Conservation (phyloP, 2,888 invertebrate genomes). For the Nebria brevicollis region DNA sequence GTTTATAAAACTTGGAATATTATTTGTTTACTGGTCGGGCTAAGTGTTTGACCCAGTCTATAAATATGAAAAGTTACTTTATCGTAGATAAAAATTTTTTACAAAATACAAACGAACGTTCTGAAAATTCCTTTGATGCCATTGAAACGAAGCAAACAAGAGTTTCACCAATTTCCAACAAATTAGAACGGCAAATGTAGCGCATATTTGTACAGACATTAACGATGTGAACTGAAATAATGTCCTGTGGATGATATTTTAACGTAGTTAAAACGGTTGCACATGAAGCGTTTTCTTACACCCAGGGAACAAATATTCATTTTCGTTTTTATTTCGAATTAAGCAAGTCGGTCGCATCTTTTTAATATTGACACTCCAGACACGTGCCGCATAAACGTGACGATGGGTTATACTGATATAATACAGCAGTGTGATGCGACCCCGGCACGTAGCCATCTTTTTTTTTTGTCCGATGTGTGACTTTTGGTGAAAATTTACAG, state of each 20-base stretch:
- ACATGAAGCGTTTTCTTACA: background rate
- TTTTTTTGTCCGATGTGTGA: conserved; percentile 8
- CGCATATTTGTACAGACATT: background rate
- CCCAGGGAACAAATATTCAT: background rate
- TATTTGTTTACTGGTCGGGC: background rate
- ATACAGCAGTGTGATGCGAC: conserved; percentile 16
- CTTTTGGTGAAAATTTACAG: conserved; percentile 20
- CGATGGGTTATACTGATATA: conserved; percentile 7
- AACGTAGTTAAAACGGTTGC: background rate
- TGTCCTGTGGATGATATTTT: background rate
- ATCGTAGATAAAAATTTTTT: too few species aligned
- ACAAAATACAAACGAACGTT: too few species aligned
- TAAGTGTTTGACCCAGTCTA: background rate
- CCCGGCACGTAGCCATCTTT: conserved; percentile 9
- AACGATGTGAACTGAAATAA: background rate
- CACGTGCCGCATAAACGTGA: conserved; percentile 15
- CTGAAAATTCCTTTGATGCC: too few species aligned
- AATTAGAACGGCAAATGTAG: too few species aligned
- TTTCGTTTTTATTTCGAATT: background rate
- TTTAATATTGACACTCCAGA: conserved; percentile 20
- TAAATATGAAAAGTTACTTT: too few species aligned
- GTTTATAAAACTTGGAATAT: conserved; percentile 15
- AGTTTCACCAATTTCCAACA: background rate
- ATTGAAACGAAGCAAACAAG: too few species aligned
- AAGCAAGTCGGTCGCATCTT: background rate